Evolutionary conservation across 2,113 vertebrate species (phyloP), one percentile per base, ranked within the genome.

Genomic region (Nothocercus julius): DNA sequence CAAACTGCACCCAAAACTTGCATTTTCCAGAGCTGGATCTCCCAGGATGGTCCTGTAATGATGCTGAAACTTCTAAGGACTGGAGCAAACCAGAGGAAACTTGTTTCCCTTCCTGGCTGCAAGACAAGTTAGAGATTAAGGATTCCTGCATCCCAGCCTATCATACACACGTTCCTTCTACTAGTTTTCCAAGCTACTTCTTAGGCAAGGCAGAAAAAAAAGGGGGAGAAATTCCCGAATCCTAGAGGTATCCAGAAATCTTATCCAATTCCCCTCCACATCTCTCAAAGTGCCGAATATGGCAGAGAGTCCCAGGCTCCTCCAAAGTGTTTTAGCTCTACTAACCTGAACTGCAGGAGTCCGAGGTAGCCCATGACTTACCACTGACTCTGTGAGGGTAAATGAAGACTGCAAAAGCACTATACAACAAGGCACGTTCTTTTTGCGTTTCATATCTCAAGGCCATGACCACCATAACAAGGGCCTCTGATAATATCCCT

Each of bases 281-380:
- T 27, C 13, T 88, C 49, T 58, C 53, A 4, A 69, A 79, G 32
- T 18, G 9, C 28, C 76, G 27, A 91, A 67, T 7, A n/a, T 1
- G 54, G 62, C 9, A 74, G 20, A 68, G 54, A 73, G 42, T 7
- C 11, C 9, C 17, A 79, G 44, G 16, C 51, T 25, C 51, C 59
- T 59, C 47, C 75, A 83, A 30, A 72, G 58, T 38, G 69, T 66
- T 82, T 62, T 7, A 90, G 45, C 19, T 75, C 61, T 56, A 44
- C 19, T 61, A 68, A 83, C 49, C 30, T 0, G 0, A 95, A 62
- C 22, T 34, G 45, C 3, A 0, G 1, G 3, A 62, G 56, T 27
- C 76, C 63, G 64, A 78, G 27, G 59, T 27, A 76, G 86, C 28
- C 40, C 73, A 51, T 34, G 44, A 74, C 53, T 68, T 83, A 85